These are phyloP conservation scores for Cacatua alba DNA, from an alignment of 2,113 vertebrate genomes.

Conservation along the genomic window DNA sequence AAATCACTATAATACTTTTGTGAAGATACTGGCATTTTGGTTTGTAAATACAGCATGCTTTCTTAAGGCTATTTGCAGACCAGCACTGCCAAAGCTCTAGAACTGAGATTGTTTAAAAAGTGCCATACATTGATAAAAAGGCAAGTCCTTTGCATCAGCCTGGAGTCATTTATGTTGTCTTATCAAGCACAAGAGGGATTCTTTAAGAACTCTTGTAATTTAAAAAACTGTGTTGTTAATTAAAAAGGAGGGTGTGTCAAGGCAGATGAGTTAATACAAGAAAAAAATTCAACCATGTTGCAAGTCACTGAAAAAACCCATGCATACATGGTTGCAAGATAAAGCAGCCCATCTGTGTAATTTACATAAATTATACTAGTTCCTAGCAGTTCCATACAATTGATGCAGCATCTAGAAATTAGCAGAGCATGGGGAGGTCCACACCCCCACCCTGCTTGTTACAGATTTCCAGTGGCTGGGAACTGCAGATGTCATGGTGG, in stretches of 20 bases:
- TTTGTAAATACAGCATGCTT: conserved; percentile 23
- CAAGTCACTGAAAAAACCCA: conserved; percentile 54
- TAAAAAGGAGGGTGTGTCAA: conserved; percentile 61
- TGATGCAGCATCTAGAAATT: conserved; percentile 49
- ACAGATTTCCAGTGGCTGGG: neutral
- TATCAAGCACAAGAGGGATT: neutral
- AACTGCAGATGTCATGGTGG: neutral
- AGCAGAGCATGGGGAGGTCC: conserved; percentile 14
- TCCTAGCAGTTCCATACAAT: conserved; percentile 55
- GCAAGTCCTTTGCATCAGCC: neutral
- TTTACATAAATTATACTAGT: conserved; percentile 70
- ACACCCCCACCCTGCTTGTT: neutral
- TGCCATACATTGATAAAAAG: neutral
- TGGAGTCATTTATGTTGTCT: conserved; percentile 11
- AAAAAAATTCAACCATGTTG: conserved; percentile 60
- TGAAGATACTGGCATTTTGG: neutral
- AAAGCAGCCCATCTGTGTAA: conserved; percentile 71
- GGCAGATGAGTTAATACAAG: conserved; percentile 58
- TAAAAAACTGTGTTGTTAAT: conserved; percentile 44
- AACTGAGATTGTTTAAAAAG: neutral
- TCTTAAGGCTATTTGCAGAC: conserved; percentile 18
- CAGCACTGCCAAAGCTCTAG: neutral
- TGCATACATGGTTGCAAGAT: conserved; percentile 66
- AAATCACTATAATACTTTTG: neutral
- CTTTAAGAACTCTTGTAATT: conserved; percentile 25